Base-by-base conservation (phyloP, 1,140 invertebrate genomes). In the Stenopsyche tienmushanensis region DNA sequence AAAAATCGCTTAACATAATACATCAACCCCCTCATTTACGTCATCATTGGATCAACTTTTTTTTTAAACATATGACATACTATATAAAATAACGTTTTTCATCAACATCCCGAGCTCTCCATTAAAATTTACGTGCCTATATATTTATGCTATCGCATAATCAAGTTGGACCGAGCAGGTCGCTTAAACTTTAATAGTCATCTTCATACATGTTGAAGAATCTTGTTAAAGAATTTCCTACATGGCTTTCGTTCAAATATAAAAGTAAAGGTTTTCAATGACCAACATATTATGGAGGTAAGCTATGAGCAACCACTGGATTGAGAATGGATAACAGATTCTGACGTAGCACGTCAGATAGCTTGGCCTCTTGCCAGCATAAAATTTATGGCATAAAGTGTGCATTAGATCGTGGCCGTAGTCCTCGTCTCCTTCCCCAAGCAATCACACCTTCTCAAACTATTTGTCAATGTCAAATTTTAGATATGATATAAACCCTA, bases 321-420 rank as follows among this genome's bases (percentile, higher is more conserved):
- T 54, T 2, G 5, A 18, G 29, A 13, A 41, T 41, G 29, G 2
- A 57, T 18, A 57, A 57, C 53, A 41, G 26, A 66, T 42, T 60
- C 45, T 62, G 58, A 66, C 65, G 65, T 66, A 59, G 60, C 49
- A 62, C 47, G 13, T 62, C 50, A 54, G 65, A 66, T 62, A 54
- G 26, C 25, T 59, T 66, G 65, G 65, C 65, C 15, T n/a, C 17
- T 47, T 3, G 49, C 65, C 65, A 59, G 49, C 20, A 17, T 2
- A 20, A 26, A 34, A 66, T 45, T 66, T 55, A 66, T 62, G 58
- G 26, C 49, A 23, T 39, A 23, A 42, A 62, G 52, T 47, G 57
- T 62, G 49, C 65, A 62, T 62, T 66, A 66, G 52, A 25, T 47
- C 44, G 44, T 18, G 18, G 18, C 44, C 44, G n/a, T n/a, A n/a